Evolutionary conservation across 1,140 invertebrate genomes (phyloP).

Genomic region (Neotoxoptera formosana): DNA sequence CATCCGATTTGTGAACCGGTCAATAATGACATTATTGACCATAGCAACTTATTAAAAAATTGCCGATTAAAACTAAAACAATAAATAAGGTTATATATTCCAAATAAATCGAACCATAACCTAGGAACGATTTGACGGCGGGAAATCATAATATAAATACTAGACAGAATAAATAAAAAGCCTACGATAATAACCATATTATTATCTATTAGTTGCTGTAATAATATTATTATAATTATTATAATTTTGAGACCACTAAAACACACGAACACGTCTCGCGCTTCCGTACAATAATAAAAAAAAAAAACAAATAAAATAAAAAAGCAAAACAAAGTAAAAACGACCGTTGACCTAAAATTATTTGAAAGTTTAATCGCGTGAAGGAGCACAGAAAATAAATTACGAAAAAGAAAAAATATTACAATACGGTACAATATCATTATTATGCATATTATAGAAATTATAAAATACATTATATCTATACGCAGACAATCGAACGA

Average conservation of each 20-base stretch:
- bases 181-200: not conserved
- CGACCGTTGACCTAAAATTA: slow-evolving; percentile 5
- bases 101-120: slow-evolving; percentile 52
- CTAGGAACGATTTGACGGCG: slow-evolving; percentile 56
- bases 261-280: not conserved
- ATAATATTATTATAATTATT: slow-evolving; percentile 35
- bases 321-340: slow-evolving; percentile 25
- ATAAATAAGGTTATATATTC: slow-evolving; percentile 30
- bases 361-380: not conserved
- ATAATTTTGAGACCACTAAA: slow-evolving; percentile 53
- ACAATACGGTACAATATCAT: not conserved
- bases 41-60: not conserved
- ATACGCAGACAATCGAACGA: not conserved
- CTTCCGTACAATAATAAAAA: not conserved
- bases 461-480: not conserved
- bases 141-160: not conserved
- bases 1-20: not conserved
- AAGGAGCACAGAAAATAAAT: not conserved
- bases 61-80: not conserved
- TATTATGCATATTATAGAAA: not conserved
- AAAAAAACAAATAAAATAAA: slow-evolving; percentile 1
- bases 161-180: not conserved
- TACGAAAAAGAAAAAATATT: not conserved
- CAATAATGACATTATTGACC: not conserved
- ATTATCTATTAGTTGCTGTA: not conserved